Percentiles rank a stretch among this genome's conserved stretches.
Conservation (phyloP, 2,113 vertebrate species). For the Hucho hucho region DNA sequence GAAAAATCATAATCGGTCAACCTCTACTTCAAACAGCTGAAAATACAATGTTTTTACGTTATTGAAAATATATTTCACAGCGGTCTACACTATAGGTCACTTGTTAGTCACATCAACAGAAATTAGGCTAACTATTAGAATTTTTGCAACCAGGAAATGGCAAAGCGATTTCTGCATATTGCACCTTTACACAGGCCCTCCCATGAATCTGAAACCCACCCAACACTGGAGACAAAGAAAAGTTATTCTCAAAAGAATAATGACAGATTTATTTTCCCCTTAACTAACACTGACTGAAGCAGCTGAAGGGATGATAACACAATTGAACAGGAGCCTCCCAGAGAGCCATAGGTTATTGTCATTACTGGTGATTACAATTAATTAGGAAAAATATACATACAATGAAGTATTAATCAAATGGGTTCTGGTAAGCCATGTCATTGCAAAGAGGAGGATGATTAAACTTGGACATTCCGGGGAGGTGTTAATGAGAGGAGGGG, state of each 20-base stretch:
- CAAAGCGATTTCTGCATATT: no score
- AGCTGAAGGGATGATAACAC: slow-evolving; percentile 12
- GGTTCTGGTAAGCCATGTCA: slow-evolving; percentile 59
- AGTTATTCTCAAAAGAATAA: neutral
- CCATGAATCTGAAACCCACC: neutral
- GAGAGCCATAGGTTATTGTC: slow-evolving; percentile 42
- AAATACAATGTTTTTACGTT: no score
- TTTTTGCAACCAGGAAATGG: no score
- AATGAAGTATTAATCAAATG: slow-evolving; percentile 59
- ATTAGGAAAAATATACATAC: slow-evolving; percentile 39
- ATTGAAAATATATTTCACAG: no score
- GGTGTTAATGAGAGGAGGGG: slow-evolving; percentile 61
- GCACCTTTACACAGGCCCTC: neutral
- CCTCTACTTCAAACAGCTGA: no score
- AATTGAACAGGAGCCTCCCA: slow-evolving; percentile 29
- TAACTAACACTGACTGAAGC: neutral
- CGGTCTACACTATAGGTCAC: no score
- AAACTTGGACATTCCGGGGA: slow-evolving; percentile 68
- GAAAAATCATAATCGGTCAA: no score
- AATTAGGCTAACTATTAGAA: no score
- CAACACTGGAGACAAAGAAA: neutral
- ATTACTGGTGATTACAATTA: slow-evolving; percentile 45
- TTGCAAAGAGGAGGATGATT: slow-evolving; percentile 77
- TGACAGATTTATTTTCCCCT: neutral
- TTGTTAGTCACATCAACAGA: no score